phyloP scores from a whole-genome alignment of 1,140 invertebrate genomes.

The Triops longicaudatus region DNA sequence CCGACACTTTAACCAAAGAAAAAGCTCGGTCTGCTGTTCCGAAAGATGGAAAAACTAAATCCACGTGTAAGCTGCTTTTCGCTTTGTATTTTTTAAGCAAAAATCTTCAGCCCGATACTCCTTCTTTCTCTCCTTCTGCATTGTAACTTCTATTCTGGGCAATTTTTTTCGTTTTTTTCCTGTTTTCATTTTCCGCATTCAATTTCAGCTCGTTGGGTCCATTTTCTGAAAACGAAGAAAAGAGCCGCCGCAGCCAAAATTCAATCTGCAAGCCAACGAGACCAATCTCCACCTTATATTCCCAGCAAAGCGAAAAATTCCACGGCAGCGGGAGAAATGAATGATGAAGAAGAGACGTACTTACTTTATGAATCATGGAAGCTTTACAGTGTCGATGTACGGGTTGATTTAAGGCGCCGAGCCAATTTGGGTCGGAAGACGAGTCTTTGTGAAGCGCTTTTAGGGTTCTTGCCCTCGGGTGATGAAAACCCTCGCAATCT shows the following conservation, averaged over 20 bases:
- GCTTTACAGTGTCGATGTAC: neutral
- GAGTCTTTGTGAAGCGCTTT: neutral
- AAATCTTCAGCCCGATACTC: neutral
- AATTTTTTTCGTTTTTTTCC: neutral
- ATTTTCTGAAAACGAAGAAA: slow-evolving; percentile 4
- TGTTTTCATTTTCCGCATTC: neutral
- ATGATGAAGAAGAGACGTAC: neutral
- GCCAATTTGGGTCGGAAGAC: neutral
- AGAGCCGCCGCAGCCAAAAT: neutral
- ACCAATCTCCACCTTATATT: neutral
- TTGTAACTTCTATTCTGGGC: neutral
- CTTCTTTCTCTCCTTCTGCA: neutral
- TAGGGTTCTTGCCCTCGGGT: neutral
- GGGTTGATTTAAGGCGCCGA: neutral
- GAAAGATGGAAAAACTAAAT: neutral
- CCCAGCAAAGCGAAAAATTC: neutral
- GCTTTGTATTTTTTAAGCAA: neutral
- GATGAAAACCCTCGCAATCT: neutral
- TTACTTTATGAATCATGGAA: neutral
- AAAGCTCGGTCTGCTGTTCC: neutral
- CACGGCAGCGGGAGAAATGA: neutral
- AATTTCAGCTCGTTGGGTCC: neutral
- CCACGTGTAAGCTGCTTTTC: neutral
- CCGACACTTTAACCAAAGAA: neutral
- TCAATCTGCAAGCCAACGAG: neutral